Conservation (phyloP, 2,888 invertebrate species). For the Lasiommata megera region DNA sequence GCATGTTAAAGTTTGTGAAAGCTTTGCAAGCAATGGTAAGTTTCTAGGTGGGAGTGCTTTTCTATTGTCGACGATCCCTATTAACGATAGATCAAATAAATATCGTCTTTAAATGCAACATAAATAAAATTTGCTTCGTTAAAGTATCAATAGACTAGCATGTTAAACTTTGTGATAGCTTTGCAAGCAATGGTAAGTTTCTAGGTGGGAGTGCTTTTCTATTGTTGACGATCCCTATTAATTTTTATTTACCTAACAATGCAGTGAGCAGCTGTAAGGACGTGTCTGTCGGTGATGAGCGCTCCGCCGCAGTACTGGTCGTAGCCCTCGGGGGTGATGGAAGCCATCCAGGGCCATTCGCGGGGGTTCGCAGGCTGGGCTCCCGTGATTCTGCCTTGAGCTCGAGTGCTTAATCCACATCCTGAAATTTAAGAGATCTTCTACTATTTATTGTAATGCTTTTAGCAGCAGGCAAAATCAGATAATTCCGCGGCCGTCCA, state of each 20-base stretch:
- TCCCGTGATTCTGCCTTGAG: slow-evolving; percentile 80
- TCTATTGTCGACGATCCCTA: background rate
- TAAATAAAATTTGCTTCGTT: no score
- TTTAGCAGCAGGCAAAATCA: no score
- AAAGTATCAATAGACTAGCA: no score
- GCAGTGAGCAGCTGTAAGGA: slow-evolving; percentile 90
- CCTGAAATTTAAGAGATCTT: slow-evolving; percentile 47
- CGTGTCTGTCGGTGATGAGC: slow-evolving; percentile 88
- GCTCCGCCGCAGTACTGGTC: slow-evolving; percentile 90
- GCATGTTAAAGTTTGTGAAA: no score
- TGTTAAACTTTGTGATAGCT: no score
- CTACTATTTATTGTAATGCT: background rate
- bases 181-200: no score
- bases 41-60: no score
- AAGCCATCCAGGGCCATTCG: slow-evolving; percentile 94
- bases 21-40: no score
- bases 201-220: no score
- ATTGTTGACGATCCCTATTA: background rate
- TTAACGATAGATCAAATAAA: no score
- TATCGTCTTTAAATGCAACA: no score
- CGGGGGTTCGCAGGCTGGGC: slow-evolving; percentile 83
- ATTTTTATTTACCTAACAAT: slow-evolving; percentile 72
- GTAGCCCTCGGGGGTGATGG: slow-evolving; percentile 82
- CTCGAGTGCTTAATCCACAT: slow-evolving; percentile 80
- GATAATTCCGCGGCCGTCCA: no score